Conservation (phyloP, 1,140 invertebrate genomes). For the Propsilocerus akamusi region DNA sequence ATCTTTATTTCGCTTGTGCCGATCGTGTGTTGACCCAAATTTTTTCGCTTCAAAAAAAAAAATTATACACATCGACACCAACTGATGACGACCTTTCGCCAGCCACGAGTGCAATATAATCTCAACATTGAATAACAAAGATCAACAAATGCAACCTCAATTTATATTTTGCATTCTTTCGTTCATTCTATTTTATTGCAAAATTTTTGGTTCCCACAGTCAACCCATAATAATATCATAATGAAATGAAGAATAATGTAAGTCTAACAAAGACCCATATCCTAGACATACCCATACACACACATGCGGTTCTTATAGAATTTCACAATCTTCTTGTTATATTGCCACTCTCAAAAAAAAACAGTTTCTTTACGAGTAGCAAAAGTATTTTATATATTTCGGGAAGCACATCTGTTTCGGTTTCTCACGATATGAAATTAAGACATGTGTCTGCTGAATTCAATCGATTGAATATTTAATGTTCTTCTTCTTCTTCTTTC, state of each 20-base stretch:
- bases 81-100: no score
- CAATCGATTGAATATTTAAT: neutral
- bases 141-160: neutral
- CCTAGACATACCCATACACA: no score
- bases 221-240: neutral
- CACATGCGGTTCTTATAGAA: neutral
- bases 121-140: no score
- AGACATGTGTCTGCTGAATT: constrained; percentile 1
- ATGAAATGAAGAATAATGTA: no score
- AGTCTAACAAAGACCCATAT: no score
- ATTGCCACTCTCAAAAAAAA: no score
- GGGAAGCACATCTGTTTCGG: neutral
- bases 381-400: no score
- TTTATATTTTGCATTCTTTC: neutral
- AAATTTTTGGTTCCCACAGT: neutral
- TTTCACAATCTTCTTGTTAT: neutral
- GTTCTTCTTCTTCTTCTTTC: no score
- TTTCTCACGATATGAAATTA: neutral
- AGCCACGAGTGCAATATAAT: no score
- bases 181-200: neutral
- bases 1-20: neutral
- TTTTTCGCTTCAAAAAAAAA: no score
- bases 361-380: no score
- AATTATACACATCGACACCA: no score
- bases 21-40: constrained; percentile 1